Percentiles rank a stretch among this genome's conserved stretches.
Evolutionary conservation across 2,797 vertebrate genomes (phyloP).

Genomic region (Myripristis jacobus): DNA sequence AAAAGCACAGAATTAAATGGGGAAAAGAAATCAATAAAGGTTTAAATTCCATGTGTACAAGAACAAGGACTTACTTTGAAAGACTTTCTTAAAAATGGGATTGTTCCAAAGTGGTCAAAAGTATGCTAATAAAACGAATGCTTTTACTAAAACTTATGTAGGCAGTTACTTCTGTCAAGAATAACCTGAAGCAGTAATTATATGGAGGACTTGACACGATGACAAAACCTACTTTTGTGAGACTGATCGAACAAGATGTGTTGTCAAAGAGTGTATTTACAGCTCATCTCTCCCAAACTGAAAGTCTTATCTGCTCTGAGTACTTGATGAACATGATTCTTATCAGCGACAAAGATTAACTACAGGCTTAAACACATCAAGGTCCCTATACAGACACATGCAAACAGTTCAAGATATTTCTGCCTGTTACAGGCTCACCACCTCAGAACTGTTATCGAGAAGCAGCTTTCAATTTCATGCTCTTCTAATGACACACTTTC

Average conservation of each 20-base stretch:
- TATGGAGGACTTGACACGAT: too few species aligned
- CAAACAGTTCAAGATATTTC: slow-evolving; percentile 1
- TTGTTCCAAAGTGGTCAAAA: too few species aligned
- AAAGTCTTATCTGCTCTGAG: too few species aligned
- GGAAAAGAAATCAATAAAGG: neutral
- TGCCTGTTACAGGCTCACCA: slow-evolving; percentile 11
- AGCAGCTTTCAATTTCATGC: slow-evolving; percentile 71
- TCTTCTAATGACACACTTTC: slow-evolving; percentile 68
- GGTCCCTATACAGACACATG: neutral
- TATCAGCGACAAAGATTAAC: neutral
- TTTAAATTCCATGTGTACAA: too few species aligned
- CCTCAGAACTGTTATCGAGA: slow-evolving; percentile 49
- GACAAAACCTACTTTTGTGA: neutral
- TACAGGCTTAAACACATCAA: neutral
- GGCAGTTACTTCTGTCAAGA: too few species aligned
- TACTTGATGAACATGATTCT: slow-evolving; percentile 1
- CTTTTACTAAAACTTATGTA: too few species aligned
- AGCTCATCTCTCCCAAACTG: too few species aligned
- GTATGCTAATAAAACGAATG: too few species aligned
- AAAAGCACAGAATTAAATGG: neutral
- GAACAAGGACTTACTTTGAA: too few species aligned
- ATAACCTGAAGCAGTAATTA: too few species aligned
- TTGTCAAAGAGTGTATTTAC: neutral
- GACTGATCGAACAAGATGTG: neutral
- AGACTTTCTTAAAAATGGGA: too few species aligned